Percentiles rank a stretch among this genome's conserved stretches.
Evolutionary conservation across 2,113 vertebrate genomes (phyloP).

Genomic region (Kryptolebias marmoratus): DNA sequence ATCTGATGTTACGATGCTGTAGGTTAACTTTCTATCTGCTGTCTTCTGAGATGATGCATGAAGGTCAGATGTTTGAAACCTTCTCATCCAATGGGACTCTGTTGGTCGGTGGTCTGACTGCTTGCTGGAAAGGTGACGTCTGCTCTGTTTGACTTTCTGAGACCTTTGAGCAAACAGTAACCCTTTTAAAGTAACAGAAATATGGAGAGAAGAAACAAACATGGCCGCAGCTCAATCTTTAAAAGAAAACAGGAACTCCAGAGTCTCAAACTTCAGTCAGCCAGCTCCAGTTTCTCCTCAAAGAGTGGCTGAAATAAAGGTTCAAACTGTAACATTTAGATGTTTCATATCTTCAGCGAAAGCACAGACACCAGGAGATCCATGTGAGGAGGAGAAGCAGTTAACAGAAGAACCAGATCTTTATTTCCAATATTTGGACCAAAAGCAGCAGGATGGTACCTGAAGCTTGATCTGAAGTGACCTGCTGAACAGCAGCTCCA

Average conservation of each 20-base stretch:
- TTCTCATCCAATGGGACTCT: neutral
- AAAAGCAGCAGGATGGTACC: too few species aligned
- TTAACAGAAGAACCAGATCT: too few species aligned
- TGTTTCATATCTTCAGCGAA: too few species aligned
- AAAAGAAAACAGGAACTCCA: neutral
- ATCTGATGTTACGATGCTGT: neutral
- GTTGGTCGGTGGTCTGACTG: neutral
- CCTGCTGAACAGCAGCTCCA: too few species aligned
- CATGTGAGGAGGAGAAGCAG: too few species aligned
- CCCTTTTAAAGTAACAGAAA: neutral
- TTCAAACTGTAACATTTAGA: neutral
- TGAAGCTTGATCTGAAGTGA: too few species aligned
- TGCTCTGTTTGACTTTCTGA: slow-evolving; percentile 32
- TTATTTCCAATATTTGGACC: too few species aligned
- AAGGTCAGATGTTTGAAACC: neutral
- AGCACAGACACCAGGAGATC: too few species aligned
- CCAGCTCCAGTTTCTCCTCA: too few species aligned
- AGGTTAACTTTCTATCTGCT: neutral
- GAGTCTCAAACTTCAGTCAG: too few species aligned
- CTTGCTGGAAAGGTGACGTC: neutral
- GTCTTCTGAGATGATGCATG: neutral
- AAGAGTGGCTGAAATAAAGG: neutral
- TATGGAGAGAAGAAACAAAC: neutral
- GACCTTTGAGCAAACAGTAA: slow-evolving; percentile 9
- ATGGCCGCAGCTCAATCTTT: neutral